Percentiles rank a stretch among this genome's conserved stretches.
Conservation (phyloP, 2,113 vertebrate genomes). For the Onychorhynchus coronatus region DNA sequence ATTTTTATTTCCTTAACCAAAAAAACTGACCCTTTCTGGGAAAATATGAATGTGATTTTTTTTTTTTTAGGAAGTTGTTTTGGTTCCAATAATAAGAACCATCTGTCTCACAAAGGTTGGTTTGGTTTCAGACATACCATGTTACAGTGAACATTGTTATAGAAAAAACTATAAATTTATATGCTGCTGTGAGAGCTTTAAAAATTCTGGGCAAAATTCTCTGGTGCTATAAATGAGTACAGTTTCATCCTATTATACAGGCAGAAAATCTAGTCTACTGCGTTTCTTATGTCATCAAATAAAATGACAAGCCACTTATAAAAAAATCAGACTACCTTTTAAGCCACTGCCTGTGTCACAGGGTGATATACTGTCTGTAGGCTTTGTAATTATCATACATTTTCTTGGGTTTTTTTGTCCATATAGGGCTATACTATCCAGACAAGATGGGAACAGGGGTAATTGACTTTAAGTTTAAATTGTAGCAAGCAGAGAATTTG, state of each 20-base stretch:
- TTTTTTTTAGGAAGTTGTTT: not conserved
- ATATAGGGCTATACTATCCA: not conserved
- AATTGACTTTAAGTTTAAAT: not conserved
- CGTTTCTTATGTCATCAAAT: not conserved
- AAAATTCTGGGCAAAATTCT: not conserved
- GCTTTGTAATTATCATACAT: not conserved
- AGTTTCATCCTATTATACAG: not conserved
- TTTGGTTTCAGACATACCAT: not conserved
- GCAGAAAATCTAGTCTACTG: not conserved
- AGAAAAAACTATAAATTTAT: not conserved
- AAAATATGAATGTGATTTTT: not conserved
- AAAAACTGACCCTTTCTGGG: not conserved
- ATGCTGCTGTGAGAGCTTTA: not conserved
- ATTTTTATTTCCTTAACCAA: not conserved
- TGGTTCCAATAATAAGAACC: not conserved
- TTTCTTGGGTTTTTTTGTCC: not conserved
- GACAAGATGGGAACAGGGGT: not conserved
- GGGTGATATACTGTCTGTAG: not conserved
- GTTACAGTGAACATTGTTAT: not conserved
- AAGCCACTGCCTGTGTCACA: not conserved
- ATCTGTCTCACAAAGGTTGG: not conserved
- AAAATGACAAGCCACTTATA: not conserved
- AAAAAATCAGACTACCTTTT: not conserved
- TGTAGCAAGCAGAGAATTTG: not conserved
- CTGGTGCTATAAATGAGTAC: not conserved